These are phyloP conservation scores for Scylla paramamosain DNA, from an alignment of 1,140 invertebrate species.

Conservation along the genomic window DNA sequence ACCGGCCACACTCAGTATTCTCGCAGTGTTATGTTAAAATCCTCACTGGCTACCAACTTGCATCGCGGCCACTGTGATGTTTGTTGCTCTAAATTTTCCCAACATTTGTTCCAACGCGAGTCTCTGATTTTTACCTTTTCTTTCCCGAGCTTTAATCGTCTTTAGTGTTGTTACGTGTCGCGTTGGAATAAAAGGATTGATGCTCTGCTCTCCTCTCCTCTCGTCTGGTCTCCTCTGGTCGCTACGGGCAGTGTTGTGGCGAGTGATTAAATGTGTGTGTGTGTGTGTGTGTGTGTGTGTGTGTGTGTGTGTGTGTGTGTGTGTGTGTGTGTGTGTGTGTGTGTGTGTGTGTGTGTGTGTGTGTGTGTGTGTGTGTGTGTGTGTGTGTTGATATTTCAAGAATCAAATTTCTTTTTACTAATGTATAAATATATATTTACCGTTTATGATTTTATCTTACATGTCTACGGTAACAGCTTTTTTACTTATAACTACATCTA, in stretches of 20 bases:
- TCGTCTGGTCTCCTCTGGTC: not conserved
- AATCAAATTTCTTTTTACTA: too few relatives aligned
- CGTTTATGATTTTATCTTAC: too few relatives aligned
- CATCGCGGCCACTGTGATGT: not conserved
- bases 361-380: too few relatives aligned
- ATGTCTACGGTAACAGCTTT: too few relatives aligned
- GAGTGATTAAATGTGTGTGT: slow-evolving; percentile 4
- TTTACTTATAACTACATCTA: too few relatives aligned
- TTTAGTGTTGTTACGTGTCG: too few relatives aligned
- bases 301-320: slow-evolving; percentile 40
- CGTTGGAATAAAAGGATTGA: too few relatives aligned
- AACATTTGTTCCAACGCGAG: not conserved
- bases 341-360: slow-evolving; percentile 30
- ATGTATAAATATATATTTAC: too few relatives aligned
- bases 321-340: slow-evolving; percentile 33
- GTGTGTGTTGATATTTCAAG: too few relatives aligned
- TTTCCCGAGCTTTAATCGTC: not conserved
- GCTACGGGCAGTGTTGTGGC: not conserved
- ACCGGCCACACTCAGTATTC: too few relatives aligned
- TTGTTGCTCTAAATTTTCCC: not conserved
- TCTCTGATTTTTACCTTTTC: not conserved
- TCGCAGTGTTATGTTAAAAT: too few relatives aligned
- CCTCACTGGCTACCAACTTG: not conserved
- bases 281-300: slow-evolving; percentile 40
- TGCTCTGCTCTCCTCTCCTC: slow-evolving; percentile 27